These are phyloP conservation scores for Autographa pulchrina DNA, from an alignment of 2,888 invertebrate genomes.

Conservation along the genomic window DNA sequence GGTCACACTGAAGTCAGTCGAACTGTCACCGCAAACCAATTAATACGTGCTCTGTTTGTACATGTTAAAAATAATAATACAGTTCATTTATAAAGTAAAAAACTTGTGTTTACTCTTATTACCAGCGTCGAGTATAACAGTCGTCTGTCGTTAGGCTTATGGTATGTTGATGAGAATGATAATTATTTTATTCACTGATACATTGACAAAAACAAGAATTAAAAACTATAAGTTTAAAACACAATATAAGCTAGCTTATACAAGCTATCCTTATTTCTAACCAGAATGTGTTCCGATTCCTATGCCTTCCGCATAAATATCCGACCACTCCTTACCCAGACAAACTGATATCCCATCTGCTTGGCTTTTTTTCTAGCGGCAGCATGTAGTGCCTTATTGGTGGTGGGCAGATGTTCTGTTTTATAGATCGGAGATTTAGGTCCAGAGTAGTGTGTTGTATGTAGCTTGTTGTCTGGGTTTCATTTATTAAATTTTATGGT, in stretches of 20 bases:
- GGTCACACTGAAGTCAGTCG: too few relatives aligned
- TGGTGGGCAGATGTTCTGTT: constrained; percentile 1
- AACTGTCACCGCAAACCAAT: too few relatives aligned
- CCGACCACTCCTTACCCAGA: constrained; percentile 5
- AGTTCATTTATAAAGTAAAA: too few relatives aligned
- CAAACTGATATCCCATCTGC: background rate
- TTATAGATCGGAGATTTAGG: background rate
- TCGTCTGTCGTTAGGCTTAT: too few relatives aligned
- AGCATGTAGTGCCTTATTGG: constrained; percentile 5
- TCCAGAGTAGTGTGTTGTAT: background rate
- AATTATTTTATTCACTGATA: too few relatives aligned
- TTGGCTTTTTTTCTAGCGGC: constrained; percentile 7
- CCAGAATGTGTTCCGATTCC: background rate
- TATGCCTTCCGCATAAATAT: constrained; percentile 6
- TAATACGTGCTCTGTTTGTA: too few relatives aligned
- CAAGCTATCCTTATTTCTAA: background rate
- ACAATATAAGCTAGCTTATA: background rate
- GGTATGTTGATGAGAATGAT: too few relatives aligned
- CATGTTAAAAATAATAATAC: too few relatives aligned
- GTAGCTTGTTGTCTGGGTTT: constrained; percentile 3
- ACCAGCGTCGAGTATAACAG: too few relatives aligned
- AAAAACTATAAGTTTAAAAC: too few relatives aligned
- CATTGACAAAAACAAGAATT: too few relatives aligned
- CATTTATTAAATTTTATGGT: background rate
- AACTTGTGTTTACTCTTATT: too few relatives aligned